phyloP scores from a whole-genome alignment of 1,140 invertebrate species.

The Microvelia longipes region DNA sequence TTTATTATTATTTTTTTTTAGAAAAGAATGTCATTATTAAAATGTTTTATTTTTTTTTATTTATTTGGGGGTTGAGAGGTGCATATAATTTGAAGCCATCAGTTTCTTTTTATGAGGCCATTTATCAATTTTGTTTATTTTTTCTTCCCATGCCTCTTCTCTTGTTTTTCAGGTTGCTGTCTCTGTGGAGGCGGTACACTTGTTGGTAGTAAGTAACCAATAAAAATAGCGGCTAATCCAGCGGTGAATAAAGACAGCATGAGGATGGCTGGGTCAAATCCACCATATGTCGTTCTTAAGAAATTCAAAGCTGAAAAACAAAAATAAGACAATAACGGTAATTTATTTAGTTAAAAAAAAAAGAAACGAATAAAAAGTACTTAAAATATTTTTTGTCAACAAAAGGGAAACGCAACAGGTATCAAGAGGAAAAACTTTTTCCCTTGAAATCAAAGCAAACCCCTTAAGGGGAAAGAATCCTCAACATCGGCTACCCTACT shows the following conservation, averaged over 20 bases:
- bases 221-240: slow-evolving; percentile 4
- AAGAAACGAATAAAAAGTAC: too few relatives aligned
- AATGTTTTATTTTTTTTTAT: slow-evolving; percentile 1
- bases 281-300: slow-evolving; percentile 3
- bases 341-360: too few relatives aligned
- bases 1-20: background rate
- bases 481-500: too few relatives aligned
- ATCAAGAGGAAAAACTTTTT: too few relatives aligned
- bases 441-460: too few relatives aligned
- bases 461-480: too few relatives aligned
- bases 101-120: too few relatives aligned
- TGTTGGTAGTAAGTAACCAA: background rate
- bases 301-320: slow-evolving; percentile 13
- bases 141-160: background rate
- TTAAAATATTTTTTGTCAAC: too few relatives aligned
- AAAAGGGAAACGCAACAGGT: too few relatives aligned
- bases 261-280: slow-evolving; percentile 9
- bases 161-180: background rate
- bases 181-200: background rate
- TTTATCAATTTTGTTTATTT: background rate
- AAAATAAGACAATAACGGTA: too few relatives aligned
- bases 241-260: slow-evolving; percentile 11
- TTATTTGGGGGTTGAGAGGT: too few relatives aligned
- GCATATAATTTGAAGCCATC: too few relatives aligned
- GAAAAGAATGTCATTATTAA: slow-evolving; percentile 3